Conservation (phyloP, 2,888 invertebrate species). For the Iselma pallidipennis region DNA sequence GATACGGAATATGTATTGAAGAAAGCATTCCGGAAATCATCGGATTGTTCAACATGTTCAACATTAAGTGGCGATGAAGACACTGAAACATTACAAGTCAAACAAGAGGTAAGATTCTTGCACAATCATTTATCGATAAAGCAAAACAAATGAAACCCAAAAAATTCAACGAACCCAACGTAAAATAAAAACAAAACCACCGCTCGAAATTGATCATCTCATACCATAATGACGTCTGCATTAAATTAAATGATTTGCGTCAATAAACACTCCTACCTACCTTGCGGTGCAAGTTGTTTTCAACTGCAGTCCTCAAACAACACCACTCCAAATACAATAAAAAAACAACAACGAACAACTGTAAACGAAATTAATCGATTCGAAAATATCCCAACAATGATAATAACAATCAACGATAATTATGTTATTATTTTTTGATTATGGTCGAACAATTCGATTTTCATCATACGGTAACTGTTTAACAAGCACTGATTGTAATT, state of each 20-base stretch:
- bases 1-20: slow-evolving; percentile 59
- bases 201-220: neutral
- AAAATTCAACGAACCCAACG: neutral
- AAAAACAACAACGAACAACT: no score
- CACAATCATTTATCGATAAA: slow-evolving; percentile 8
- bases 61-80: slow-evolving; percentile 76
- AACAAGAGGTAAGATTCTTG: slow-evolving; percentile 28
- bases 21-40: slow-evolving; percentile 68
- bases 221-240: slow-evolving; percentile 36
- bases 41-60: slow-evolving; percentile 76
- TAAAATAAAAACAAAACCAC: no score
- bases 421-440: no score
- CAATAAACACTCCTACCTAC: slow-evolving; percentile 37
- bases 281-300: neutral
- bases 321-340: neutral
- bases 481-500: no score
- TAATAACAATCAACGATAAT: no score
- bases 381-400: no score
- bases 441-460: no score
- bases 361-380: no score
- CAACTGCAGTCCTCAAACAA: slow-evolving; percentile 16
- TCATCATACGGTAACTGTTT: no score
- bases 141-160: neutral
- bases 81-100: slow-evolving; percentile 50
- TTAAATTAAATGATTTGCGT: slow-evolving; percentile 40